Evolutionary conservation across 1,140 invertebrate species (phyloP).

Genomic region (Ditylenchus dipsaci): DNA sequence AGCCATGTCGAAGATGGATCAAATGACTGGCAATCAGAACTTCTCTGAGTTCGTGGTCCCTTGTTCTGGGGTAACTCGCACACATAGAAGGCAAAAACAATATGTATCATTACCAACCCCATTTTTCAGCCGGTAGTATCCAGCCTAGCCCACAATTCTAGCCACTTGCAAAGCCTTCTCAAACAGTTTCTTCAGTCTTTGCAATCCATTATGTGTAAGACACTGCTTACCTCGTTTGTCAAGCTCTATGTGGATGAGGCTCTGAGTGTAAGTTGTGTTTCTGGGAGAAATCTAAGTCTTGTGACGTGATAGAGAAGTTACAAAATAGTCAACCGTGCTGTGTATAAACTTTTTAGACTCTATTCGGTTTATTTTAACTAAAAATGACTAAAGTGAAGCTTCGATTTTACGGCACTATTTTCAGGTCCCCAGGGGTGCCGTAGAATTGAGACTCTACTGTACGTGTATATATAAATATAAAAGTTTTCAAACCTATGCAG

Average conservation of each 20-base stretch:
- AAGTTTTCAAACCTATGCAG: too few relatives aligned
- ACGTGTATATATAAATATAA: too few relatives aligned
- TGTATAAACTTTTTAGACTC: too few relatives aligned
- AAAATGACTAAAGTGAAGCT: too few relatives aligned
- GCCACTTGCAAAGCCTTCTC: constrained; percentile 31
- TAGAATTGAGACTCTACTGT: too few relatives aligned
- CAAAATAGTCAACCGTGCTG: not conserved
- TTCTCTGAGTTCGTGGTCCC: constrained; percentile 45
- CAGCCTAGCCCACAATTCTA: constrained; percentile 1
- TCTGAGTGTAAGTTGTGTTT: constrained; percentile 3
- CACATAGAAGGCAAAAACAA: not conserved
- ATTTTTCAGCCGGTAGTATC: constrained; percentile 1
- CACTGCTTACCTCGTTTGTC: constrained; percentile 28
- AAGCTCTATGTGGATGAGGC: constrained; percentile 24
- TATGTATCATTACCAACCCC: not conserved
- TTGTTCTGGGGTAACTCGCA: constrained; percentile 9
- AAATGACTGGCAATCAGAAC: constrained; percentile 22
- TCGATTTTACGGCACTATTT: too few relatives aligned
- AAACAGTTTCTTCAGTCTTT: constrained; percentile 9
- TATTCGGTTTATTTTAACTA: too few relatives aligned
- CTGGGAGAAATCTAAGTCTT: not conserved
- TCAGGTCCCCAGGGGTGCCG: too few relatives aligned
- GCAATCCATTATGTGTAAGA: constrained; percentile 18
- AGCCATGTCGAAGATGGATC: not conserved
- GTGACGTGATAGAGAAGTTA: constrained; percentile 4